These are phyloP conservation scores for Holothuria leucospilota DNA, from an alignment of 53 echinoderm and acorn worm genomes.

Conservation along the genomic window DNA sequence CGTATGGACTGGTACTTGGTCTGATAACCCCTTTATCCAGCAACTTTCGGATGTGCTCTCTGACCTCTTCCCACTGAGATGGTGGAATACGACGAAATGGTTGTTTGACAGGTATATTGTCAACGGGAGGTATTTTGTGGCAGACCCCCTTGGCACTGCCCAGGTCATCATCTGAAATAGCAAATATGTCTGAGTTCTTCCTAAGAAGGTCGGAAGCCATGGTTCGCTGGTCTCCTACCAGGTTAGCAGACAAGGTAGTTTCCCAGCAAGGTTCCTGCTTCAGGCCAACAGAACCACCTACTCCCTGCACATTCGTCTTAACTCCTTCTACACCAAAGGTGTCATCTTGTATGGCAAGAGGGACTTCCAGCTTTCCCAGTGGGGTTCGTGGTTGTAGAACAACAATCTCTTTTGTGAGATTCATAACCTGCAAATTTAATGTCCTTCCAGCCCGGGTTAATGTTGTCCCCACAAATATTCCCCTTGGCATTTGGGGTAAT, in stretches of 20 bases:
- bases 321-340: neutral
- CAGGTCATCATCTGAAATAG: conserved; percentile 25
- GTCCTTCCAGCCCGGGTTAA: neutral
- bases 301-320: neutral
- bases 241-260: neutral
- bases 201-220: neutral
- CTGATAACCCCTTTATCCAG: conserved; percentile 48
- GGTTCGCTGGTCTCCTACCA: neutral
- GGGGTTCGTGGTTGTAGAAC: conserved; percentile 19
- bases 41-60: conserved; percentile 54
- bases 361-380: neutral
- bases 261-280: neutral
- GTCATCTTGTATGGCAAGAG: neutral
- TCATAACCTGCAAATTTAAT: neutral
- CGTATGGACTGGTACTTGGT: conserved; percentile 66
- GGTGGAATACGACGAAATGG: conserved; percentile 59
- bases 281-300: neutral
- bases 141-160: neutral
- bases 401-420: neutral
- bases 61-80: conserved; percentile 59
- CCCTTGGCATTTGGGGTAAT: neutral
- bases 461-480: neutral
- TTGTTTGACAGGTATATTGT: conserved; percentile 19
- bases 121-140: neutral
- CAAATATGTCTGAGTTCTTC: conserved; percentile 26